These are phyloP conservation scores for Cataglyphis altisquamis DNA, from an alignment of 2,888 invertebrate genomes.

Conservation along the genomic window DNA sequence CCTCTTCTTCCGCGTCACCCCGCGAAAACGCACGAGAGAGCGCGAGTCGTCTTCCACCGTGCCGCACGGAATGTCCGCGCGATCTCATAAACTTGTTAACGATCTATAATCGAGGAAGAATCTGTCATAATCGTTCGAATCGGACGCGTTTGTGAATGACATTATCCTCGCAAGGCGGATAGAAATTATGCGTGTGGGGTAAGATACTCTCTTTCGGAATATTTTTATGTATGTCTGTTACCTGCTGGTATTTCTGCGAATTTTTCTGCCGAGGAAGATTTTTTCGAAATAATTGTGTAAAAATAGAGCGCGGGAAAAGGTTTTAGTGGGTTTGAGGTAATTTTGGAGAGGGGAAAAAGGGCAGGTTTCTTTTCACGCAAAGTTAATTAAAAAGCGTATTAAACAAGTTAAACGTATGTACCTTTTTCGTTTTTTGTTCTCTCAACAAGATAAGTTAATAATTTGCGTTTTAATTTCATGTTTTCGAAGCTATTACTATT, in stretches of 20 bases:
- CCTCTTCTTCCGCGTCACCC: background rate
- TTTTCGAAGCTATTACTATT: background rate
- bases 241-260: background rate
- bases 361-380: background rate
- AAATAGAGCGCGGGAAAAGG: background rate
- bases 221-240: background rate
- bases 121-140: background rate
- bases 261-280: background rate
- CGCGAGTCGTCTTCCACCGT: conserved; percentile 21
- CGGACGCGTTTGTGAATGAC: background rate
- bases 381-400: background rate
- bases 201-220: background rate
- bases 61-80: background rate
- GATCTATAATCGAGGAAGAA: background rate
- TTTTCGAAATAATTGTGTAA: background rate
- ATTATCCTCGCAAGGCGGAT: background rate
- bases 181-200: background rate
- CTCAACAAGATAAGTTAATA: background rate
- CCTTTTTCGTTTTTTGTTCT: background rate
- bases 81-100: background rate
- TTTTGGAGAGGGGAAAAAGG: background rate
- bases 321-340: background rate
- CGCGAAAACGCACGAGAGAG: background rate
- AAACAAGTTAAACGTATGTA: background rate
- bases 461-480: background rate